Conservation (phyloP, 2,113 vertebrate species). For the Hippocampus abdominalis region DNA sequence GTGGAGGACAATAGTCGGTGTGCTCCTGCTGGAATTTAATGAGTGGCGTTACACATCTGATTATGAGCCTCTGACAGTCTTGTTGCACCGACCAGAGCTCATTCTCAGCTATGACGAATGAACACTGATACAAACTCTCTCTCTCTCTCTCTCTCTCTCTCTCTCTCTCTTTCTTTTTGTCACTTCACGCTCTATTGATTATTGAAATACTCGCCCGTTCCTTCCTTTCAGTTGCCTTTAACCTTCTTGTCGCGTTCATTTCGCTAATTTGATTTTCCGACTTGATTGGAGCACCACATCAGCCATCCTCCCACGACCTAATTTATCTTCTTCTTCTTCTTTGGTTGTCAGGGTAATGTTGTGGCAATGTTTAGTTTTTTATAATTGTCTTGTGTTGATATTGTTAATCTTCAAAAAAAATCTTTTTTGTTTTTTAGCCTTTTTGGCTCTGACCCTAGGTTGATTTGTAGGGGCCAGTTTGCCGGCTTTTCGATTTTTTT, state of each 20-base stretch:
- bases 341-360: background rate
- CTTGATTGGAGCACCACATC: constrained; percentile 41
- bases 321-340: background rate
- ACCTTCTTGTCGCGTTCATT: constrained; percentile 64
- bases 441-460: too few relatives aligned
- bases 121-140: constrained; percentile 48
- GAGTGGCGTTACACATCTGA: constrained; percentile 64
- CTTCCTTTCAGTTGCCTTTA: constrained; percentile 38
- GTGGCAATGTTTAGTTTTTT: background rate
- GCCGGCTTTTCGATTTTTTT: background rate
- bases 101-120: constrained; percentile 63
- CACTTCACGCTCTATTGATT: constrained; percentile 63
- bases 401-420: background rate
- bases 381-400: background rate
- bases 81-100: constrained; percentile 54
- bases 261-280: constrained; percentile 70
- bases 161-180: constrained; percentile 19
- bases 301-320: background rate
- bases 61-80: constrained; percentile 65
- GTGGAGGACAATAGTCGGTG: constrained; percentile 53
- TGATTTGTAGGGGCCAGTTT: too few relatives aligned
- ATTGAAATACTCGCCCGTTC: constrained; percentile 58
- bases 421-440: too few relatives aligned
- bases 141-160: constrained; percentile 8
- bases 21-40: constrained; percentile 57